A percentile compares a stretch with the other conserved stretches of the same genome.
phyloP scores from a whole-genome alignment of 2,888 invertebrate genomes.

The Nycteola revayana region DNA sequence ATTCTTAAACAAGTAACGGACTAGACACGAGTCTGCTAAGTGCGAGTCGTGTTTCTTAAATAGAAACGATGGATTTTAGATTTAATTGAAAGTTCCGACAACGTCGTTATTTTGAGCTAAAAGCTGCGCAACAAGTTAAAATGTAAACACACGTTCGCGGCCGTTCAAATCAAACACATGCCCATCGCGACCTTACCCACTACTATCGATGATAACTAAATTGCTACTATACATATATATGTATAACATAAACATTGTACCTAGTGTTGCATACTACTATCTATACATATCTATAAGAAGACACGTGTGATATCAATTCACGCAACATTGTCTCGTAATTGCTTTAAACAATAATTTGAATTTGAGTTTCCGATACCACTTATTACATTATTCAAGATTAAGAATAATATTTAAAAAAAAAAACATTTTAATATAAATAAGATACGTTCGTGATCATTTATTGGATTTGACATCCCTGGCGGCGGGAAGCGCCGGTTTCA shows the following conservation, averaged over 20 bases:
- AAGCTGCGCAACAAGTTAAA: conserved; percentile 42
- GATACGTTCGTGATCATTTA: no score
- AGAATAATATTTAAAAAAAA: no score
- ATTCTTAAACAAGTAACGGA: conserved; percentile 78
- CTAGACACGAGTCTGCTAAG: conserved; percentile 52
- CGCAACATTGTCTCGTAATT: background rate
- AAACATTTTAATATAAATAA: no score
- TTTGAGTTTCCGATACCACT: conserved; percentile 28
- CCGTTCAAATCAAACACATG: conserved; percentile 32
- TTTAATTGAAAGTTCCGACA: conserved; percentile 30
- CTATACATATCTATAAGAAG: conserved; percentile 26
- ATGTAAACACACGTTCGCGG: conserved; percentile 38
- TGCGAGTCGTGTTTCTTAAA: conserved; percentile 31
- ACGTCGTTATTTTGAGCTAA: conserved; percentile 31
- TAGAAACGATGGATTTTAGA: conserved; percentile 17
- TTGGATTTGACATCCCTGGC: conserved; percentile 64
- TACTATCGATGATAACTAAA: conserved; percentile 42
- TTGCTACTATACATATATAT: conserved; percentile 37
- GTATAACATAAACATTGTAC: conserved; percentile 39
- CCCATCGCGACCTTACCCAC: conserved; percentile 52
- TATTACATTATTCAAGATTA: no score
- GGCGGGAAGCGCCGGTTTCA: conserved; percentile 54
- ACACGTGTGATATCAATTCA: conserved; percentile 13
- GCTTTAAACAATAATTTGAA: no score
- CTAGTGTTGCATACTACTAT: conserved; percentile 20